phyloP scores from a whole-genome alignment of 2,113 vertebrate genomes.

The Alces alces region DNA sequence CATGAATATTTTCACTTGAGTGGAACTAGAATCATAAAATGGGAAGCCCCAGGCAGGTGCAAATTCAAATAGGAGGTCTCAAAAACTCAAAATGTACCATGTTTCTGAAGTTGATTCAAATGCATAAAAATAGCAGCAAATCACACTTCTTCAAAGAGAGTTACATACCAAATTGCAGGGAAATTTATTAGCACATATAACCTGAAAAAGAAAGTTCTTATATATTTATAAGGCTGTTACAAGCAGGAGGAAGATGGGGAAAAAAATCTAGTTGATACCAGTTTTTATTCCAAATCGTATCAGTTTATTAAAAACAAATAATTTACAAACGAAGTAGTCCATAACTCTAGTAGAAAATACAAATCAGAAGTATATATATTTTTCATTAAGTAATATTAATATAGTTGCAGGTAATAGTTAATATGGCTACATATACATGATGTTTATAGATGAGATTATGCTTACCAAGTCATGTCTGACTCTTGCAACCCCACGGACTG shows the following conservation, averaged over 20 bases:
- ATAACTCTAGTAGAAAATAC: neutral
- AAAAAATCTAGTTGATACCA: neutral
- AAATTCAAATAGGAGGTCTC: neutral
- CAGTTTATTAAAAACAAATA: neutral
- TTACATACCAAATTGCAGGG: neutral
- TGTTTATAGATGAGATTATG: neutral
- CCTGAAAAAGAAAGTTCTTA: neutral
- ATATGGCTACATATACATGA: neutral
- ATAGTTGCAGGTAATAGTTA: neutral
- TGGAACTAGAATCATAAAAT: neutral
- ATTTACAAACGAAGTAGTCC: neutral
- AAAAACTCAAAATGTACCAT: neutral
- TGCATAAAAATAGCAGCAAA: neutral
- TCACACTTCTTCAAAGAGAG: neutral
- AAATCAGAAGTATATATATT: neutral
- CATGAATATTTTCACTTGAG: neutral
- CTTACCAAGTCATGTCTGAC: neutral
- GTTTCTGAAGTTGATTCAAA: constrained; percentile 4
- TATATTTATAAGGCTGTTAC: neutral
- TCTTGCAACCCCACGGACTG: neutral
- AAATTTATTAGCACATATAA: neutral
- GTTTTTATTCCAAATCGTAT: constrained; percentile 2
- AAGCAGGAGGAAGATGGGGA: neutral
- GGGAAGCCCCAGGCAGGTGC: neutral
- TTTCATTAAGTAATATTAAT: constrained; percentile 16